Evolutionary conservation across 2,888 invertebrate genomes (phyloP), one percentile per base, ranked within the genome.

Genomic region (Helobdella robusta): DNA sequence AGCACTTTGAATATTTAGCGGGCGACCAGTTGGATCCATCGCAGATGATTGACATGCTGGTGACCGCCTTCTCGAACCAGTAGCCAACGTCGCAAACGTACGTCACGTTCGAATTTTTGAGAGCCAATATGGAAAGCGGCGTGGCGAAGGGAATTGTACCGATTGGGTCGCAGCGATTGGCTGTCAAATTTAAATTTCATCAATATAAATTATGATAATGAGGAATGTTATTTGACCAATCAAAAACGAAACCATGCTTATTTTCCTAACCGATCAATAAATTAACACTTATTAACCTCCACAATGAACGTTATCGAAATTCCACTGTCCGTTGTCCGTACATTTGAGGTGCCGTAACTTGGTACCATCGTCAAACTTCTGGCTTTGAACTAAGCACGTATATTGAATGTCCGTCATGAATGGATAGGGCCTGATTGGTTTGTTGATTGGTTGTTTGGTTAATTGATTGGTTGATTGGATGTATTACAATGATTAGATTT

Each of bases 101-200:
- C 36, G 36, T 35, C 35, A 66, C 63, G 30, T 2, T 48, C 28
- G 62, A 52, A 48, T 56, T 44, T 44, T 62, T 63, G 15, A 35
- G 25, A 34, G 66, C 63, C n/a, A 25, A 20, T 5, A 52, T 30
- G 20, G 20, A 56, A 28, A 8, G 36, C 11, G 62, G 52, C 25
- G 44, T 56, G 25, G 66, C 61, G n/a, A 44, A 32, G 1, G 25
- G 18, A 1, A 66, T 52, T 18, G 11, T 25, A 8, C 56, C 40
- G 6, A 66, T 36, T 6, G 62, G 66, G 30, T 66, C 63, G 58
- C 66, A 66, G 6, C 66, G 52, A 36, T 65, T 59, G 28, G 2
- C 66, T 62, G 59, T n/a, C 6, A 32, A n/a, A 20, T 5, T 5
- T 48, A n/a, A n/a, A n/a, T n/a, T n/a, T n/a, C n/a, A n/a, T n/a